These are phyloP conservation scores for Parazoanthus swiftii DNA, from an alignment of 92 coral and sea anemone species.

Conservation along the genomic window DNA sequence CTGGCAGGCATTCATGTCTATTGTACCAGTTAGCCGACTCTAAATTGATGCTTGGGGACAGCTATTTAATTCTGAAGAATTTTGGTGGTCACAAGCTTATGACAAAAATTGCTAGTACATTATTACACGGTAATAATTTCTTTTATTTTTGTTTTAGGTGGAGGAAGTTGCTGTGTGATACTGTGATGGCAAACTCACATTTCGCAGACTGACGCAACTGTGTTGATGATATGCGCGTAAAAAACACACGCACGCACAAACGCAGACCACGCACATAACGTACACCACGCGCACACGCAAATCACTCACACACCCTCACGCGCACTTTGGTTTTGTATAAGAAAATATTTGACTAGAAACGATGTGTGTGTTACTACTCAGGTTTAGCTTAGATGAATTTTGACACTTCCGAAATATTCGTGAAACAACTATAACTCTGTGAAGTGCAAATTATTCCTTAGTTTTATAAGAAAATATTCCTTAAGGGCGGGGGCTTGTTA, in stretches of 20 bases:
- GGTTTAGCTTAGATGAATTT: neutral
- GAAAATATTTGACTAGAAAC: neutral
- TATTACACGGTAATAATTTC: neutral
- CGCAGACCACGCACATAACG: too few species aligned
- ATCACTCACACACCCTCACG: too few species aligned
- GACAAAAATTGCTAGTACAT: too few species aligned
- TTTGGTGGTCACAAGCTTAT: neutral
- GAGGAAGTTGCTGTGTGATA: constrained; percentile 80
- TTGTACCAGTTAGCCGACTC: neutral
- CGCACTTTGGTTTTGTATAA: too few species aligned
- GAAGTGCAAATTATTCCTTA: too few species aligned
- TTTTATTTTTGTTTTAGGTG: constrained; percentile 52
- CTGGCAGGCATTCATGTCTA: neutral
- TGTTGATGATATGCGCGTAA: neutral
- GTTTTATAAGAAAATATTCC: neutral
- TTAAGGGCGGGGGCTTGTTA: neutral
- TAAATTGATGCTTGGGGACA: neutral
- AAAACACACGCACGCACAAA: neutral
- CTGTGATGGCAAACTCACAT: constrained; percentile 39
- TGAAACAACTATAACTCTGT: too few species aligned
- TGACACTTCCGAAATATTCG: too few species aligned
- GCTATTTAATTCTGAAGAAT: neutral
- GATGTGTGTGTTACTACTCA: neutral
- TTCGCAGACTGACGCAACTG: neutral
- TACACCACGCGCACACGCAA: too few species aligned